Base-by-base conservation (phyloP, 2,113 vertebrate genomes). In the Clarias gariepinus region DNA sequence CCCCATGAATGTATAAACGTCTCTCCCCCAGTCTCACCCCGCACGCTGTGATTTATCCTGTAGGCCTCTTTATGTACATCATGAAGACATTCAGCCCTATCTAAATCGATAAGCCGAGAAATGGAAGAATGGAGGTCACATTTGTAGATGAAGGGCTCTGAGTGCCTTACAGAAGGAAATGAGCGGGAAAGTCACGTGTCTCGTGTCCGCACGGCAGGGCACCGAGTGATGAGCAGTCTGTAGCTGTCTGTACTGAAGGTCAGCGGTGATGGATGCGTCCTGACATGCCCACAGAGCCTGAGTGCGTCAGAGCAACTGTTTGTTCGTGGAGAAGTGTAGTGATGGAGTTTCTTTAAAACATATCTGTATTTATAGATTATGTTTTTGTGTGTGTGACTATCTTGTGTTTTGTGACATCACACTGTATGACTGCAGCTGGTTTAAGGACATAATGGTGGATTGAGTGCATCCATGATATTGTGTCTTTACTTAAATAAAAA, bases 191-290 rank as follows among this genome's bases (percentile, higher is more conserved):
- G 76, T 30, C 58, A 68, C 47, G n/a, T 77, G 61, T 41, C 11
- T 2, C 21, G 19, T 76, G 83, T 76, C 52, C 30, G 6, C 84
- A 55, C 18, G 60, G 66, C 66, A 69, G 25, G 10, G 30, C 55
- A 61, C n/a, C 15, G 60, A 61, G 41, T 64, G 68, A 82, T 33
- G 86, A 82, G 52, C 84, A 83, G 68, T 82, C 47, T 66, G 66
- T 33, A 83, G 28, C 66, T 30, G 64, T 83, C 87, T 55, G 36
- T 81, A 87, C 83, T 87, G 86, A 94, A 94, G 94, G 93, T 95
- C 94, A 94, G 92, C 88, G 25, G 84, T 94, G 93, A 95, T 95
- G 91, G 92, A 95, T 95, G 92, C 90, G 91, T 93, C 90, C 92
- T 95, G 94, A 94, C 94, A 92, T 93, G 91, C 91, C 91, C 92